phyloP scores from a whole-genome alignment of 2,113 vertebrate species.

The Hymenochirus boettgeri region DNA sequence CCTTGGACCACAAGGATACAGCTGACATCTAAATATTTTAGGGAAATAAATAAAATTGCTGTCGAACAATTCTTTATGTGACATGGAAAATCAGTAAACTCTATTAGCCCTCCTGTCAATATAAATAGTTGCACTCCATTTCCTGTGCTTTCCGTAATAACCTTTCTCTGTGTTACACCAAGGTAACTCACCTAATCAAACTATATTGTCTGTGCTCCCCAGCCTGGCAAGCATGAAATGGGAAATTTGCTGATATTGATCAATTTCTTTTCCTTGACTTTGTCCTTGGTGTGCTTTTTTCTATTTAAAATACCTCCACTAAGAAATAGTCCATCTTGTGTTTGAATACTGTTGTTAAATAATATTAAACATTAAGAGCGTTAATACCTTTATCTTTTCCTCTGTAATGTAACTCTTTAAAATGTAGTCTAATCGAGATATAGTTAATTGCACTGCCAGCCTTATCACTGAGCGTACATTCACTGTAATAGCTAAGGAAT shows the following conservation, averaged over 20 bases:
- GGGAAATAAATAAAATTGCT: conserved; percentile 52
- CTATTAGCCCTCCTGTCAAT: conserved; percentile 90
- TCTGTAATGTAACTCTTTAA: too few relatives aligned
- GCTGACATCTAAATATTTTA: conserved; percentile 58
- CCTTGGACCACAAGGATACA: conserved; percentile 40
- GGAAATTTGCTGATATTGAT: conserved; percentile 98
- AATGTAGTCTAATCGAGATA: too few relatives aligned
- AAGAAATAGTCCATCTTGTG: conserved; percentile 63
- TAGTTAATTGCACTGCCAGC: too few relatives aligned
- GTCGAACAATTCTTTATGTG: conserved; percentile 60
- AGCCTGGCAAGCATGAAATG: conserved; percentile 98
- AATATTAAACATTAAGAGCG: conserved; percentile 37
- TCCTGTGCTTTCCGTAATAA: conserved; percentile 80
- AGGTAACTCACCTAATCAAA: conserved; percentile 73
- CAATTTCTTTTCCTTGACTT: conserved; percentile 86
- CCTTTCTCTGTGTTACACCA: conserved; percentile 75
- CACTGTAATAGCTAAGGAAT: too few relatives aligned
- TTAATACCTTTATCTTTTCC: neutral
- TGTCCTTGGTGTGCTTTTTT: conserved; percentile 83
- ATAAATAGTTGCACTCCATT: conserved; percentile 83
- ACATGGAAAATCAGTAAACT: conserved; percentile 71
- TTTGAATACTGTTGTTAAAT: conserved; percentile 55
- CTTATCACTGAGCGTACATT: too few relatives aligned
- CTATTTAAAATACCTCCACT: conserved; percentile 42
- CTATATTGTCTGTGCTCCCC: conserved; percentile 91